Evolutionary conservation across 2,113 vertebrate genomes (phyloP), one percentile per base, ranked within the genome.

Genomic region (Caloenas nicobarica): DNA sequence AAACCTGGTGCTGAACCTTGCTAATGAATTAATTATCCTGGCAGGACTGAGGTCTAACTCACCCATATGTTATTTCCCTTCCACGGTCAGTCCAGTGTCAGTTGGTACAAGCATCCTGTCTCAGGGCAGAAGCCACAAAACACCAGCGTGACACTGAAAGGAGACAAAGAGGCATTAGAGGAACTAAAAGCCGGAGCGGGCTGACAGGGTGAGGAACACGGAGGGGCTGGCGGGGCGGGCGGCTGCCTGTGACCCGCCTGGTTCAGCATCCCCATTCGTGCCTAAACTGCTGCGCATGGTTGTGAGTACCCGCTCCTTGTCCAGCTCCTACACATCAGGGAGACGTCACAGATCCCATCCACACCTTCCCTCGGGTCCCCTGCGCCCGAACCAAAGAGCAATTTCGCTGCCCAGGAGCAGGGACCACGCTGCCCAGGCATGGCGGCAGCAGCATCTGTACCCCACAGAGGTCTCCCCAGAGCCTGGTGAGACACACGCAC

Each of bases 261-360:
- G 17, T 28, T 56, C 86, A 50, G 48, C 54, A 16, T 13, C 71
- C 74, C 38, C 0, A 4, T 2, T 33, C 71, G 19, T 3, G 1
- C 38, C 65, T 3, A 1, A 12, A 0, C 66, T 5, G 19, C 4
- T 1, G 22, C 0, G 1, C 48, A 2, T 1, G 0, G 4, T 19
- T 25, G 4, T 6, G 57, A 36, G 42, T 6, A 3, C 14, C 36
- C 31, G 5, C 2, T 15, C 11, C 18, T 18, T 5, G 16, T 0
- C 33, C 33, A 12, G 50, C 44, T 16, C 25, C 46, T 1, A 0
- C 0, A 7, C 61, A 4, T 38, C 0, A 0, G n/a, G 36, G 58
- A 54, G 58, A 8, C 0, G 3, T 9, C 23, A 9, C 56, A 9
- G 8, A 10, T 3, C 38, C 4, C 31, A 9, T 0, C 3, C 4